Conservation (phyloP, 2,888 invertebrate species). For the Dasypolia templi region DNA sequence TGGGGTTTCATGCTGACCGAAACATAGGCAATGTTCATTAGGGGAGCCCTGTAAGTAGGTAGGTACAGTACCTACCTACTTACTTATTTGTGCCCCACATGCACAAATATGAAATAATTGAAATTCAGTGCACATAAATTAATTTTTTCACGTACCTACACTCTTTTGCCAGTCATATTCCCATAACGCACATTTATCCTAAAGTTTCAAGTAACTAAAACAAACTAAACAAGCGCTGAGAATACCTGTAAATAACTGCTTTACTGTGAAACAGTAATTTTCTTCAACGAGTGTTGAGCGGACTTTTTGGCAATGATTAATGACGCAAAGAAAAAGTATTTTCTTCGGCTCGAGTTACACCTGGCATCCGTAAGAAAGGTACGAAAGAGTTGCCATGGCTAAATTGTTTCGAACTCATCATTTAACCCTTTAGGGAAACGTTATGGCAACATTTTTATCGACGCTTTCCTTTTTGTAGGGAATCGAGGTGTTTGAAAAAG, state of each 20-base stretch:
- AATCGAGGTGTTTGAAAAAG: slow-evolving; percentile 23
- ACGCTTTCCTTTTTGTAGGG: slow-evolving; percentile 9
- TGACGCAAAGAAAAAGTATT: slow-evolving; percentile 70
- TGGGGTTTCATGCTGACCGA: slow-evolving; percentile 21
- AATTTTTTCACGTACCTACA: neutral
- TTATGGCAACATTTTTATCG: slow-evolving; percentile 62
- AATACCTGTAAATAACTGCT: slow-evolving; percentile 63
- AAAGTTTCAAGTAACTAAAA: slow-evolving; percentile 43
- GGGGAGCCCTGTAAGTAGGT: slow-evolving; percentile 23
- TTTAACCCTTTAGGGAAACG: slow-evolving; percentile 68
- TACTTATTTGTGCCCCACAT: too few relatives aligned
- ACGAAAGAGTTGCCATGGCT: slow-evolving; percentile 55
- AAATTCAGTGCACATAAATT: slow-evolving; percentile 3
- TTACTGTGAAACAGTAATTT: slow-evolving; percentile 53
- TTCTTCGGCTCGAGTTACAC: slow-evolving; percentile 65
- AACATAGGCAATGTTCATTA: neutral
- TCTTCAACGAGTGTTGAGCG: slow-evolving; percentile 64
- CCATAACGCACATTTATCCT: slow-evolving; percentile 3
- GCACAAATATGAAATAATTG: too few relatives aligned
- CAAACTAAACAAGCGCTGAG: slow-evolving; percentile 44
- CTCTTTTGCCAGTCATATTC: neutral
- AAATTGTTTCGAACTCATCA: slow-evolving; percentile 62
- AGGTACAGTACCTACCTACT: neutral
- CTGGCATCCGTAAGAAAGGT: slow-evolving; percentile 57
- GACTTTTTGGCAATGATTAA: slow-evolving; percentile 80